phyloP scores from a whole-genome alignment of 1,140 invertebrate genomes.

The Matsumurasca onukii region DNA sequence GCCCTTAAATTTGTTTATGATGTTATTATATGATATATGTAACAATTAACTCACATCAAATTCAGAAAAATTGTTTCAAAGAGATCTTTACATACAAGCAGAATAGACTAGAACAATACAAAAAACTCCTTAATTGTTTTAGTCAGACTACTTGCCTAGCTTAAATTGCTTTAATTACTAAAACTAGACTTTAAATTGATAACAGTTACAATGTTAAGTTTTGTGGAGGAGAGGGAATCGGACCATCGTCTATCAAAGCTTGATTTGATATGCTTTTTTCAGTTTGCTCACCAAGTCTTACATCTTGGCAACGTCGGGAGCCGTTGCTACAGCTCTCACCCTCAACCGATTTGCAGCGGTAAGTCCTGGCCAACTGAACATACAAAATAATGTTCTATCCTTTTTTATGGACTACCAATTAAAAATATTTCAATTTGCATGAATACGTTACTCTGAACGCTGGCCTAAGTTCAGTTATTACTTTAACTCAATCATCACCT shows the following conservation, averaged over 20 bases:
- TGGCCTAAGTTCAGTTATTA: too few relatives aligned
- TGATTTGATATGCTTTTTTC: constrained; percentile 29
- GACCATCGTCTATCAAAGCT: background rate
- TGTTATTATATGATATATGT: too few relatives aligned
- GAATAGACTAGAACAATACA: background rate
- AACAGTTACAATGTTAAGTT: background rate
- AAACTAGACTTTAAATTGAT: background rate
- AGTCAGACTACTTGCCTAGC: too few relatives aligned
- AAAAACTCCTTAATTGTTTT: background rate
- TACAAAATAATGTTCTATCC: too few relatives aligned
- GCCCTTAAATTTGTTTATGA: too few relatives aligned
- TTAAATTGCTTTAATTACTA: background rate
- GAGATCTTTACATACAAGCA: background rate
- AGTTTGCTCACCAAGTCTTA: constrained; percentile 89
- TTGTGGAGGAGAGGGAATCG: background rate
- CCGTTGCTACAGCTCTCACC: constrained; percentile 84
- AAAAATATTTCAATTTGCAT: too few relatives aligned
- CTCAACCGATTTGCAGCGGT: constrained; percentile 67
- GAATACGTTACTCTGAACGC: too few relatives aligned
- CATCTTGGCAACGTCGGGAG: constrained; percentile 88
- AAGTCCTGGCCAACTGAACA: too few relatives aligned
- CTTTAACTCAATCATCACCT: too few relatives aligned
- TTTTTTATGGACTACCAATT: too few relatives aligned
- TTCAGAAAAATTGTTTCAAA: too few relatives aligned
- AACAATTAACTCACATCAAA: too few relatives aligned